Percentiles rank a stretch among this genome's conserved stretches.
phyloP scores from a whole-genome alignment of 2,113 vertebrate genomes.

The Crocuta crocuta region DNA sequence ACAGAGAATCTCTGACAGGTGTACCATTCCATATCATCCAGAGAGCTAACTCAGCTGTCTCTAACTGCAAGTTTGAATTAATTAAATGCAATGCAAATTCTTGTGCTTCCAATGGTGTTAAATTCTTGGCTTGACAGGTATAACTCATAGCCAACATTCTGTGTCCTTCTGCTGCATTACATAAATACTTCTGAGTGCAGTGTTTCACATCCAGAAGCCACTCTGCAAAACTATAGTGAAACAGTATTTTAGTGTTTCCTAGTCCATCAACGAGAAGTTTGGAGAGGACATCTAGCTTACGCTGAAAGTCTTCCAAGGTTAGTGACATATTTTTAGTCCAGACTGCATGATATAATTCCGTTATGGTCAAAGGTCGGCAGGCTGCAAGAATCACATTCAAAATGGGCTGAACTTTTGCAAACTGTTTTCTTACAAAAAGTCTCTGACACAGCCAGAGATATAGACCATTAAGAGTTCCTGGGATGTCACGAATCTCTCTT shows the following conservation, averaged over 20 bases:
- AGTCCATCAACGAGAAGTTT: slow-evolving; percentile 96
- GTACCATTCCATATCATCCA: slow-evolving; percentile 99
- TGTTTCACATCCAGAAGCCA: slow-evolving; percentile 99
- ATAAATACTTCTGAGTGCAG: slow-evolving; percentile 98
- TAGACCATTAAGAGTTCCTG: slow-evolving; percentile 97
- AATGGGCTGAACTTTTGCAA: slow-evolving; percentile 98
- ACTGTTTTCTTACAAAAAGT: slow-evolving; percentile 99
- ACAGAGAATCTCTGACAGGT: slow-evolving; percentile 96
- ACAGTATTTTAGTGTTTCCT: slow-evolving; percentile 96
- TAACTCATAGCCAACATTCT: slow-evolving; percentile 99
- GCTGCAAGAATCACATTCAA: slow-evolving; percentile 97
- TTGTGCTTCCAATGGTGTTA: slow-evolving; percentile 94
- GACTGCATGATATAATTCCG: slow-evolving; percentile 95
- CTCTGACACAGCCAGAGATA: slow-evolving; percentile 99
- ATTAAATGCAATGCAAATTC: slow-evolving; percentile 97
- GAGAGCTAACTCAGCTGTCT: slow-evolving; percentile 94
- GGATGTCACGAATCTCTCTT: slow-evolving; percentile 98
- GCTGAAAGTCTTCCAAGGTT: slow-evolving; percentile 97
- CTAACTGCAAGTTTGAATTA: slow-evolving; percentile 95
- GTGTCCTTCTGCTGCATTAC: slow-evolving; percentile 97
- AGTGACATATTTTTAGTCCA: slow-evolving; percentile 98
- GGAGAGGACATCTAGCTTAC: slow-evolving; percentile 96
- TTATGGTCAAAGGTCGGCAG: slow-evolving; percentile 94
- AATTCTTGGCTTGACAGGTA: slow-evolving; percentile 95
- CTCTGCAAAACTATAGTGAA: slow-evolving; percentile 98